A percentile compares a stretch with the other conserved stretches of the same genome.
Evolutionary conservation across 1,140 invertebrate species (phyloP).

Genomic region (Teleopsis dalmanni): DNA sequence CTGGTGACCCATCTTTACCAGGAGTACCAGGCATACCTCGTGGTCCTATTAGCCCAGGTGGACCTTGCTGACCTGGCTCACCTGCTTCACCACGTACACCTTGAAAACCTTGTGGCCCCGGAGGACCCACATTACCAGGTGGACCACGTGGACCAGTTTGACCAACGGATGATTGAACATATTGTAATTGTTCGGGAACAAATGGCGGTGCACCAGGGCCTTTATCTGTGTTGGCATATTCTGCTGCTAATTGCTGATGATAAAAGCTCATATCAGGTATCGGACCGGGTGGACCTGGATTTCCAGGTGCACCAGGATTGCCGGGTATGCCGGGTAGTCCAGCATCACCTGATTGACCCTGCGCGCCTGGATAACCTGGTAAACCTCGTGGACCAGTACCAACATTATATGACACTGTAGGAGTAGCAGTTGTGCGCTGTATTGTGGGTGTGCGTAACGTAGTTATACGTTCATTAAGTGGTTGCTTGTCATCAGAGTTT

Average conservation of each 20-base stretch:
- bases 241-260: constrained; percentile 56
- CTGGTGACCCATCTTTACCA: constrained; percentile 79
- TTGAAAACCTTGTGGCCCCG: constrained; percentile 72
- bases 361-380: constrained; percentile 45
- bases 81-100: constrained; percentile 69
- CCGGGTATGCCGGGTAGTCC: constrained; percentile 62
- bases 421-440: constrained; percentile 9
- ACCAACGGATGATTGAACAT: constrained; percentile 67
- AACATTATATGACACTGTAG: constrained; percentile 22
- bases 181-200: constrained; percentile 24
- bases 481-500: constrained; percentile 15
- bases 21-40: constrained; percentile 60
- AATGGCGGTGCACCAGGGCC: constrained; percentile 52
- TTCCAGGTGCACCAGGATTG: constrained; percentile 59
- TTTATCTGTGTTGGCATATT: constrained; percentile 64
- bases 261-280: constrained; percentile 64
- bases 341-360: constrained; percentile 55
- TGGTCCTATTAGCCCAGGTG: constrained; percentile 57
- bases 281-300: constrained; percentile 62
- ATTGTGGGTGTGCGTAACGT: constrained; percentile 12
- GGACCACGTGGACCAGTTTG: constrained; percentile 59
- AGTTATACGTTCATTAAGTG: constrained; percentile 7
- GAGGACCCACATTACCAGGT: constrained; percentile 49
- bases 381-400: constrained; percentile 22
- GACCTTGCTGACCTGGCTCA: constrained; percentile 56